These are phyloP conservation scores for Acanthococcus lagerstroemiae DNA, from an alignment of 2,888 invertebrate species.

Conservation along the genomic window DNA sequence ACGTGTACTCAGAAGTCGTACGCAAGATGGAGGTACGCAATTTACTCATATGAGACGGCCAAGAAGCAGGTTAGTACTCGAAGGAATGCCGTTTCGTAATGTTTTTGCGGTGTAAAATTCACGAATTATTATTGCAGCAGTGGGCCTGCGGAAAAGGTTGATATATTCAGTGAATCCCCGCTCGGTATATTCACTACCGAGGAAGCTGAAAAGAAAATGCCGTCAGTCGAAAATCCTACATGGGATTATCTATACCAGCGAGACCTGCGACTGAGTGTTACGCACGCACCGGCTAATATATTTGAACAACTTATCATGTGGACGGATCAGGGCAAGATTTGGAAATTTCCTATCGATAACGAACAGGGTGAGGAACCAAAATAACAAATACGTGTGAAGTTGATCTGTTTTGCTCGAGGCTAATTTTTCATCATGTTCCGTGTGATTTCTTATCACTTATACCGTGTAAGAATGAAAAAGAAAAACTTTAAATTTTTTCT, in stretches of 20 bases:
- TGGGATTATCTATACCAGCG: constrained; percentile 59
- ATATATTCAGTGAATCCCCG: constrained; percentile 53
- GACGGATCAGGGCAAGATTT: constrained; percentile 90
- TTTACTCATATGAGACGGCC: no score
- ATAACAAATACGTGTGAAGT: no score
- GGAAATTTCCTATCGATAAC: constrained; percentile 96
- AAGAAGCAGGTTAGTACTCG: no score
- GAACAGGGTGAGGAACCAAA: no score
- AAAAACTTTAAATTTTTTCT: constrained; percentile 32
- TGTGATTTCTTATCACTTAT: no score
- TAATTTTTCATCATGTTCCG: no score
- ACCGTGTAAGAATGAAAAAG: background rate
- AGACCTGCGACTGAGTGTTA: constrained; percentile 55
- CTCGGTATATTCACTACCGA: constrained; percentile 52
- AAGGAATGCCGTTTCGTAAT: no score
- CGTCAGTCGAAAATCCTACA: constrained; percentile 46
- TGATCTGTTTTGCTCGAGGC: no score
- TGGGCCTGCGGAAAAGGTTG: constrained; percentile 49
- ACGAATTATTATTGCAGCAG: background rate
- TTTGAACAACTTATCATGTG: constrained; percentile 88
- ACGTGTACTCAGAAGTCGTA: background rate
- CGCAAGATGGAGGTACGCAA: no score
- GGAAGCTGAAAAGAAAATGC: constrained; percentile 33
- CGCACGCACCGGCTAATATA: constrained; percentile 71
- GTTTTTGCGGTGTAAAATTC: background rate